These are phyloP conservation scores for Sylvicapra grimmia DNA, from an alignment of 2,113 vertebrate species.

Conservation along the genomic window DNA sequence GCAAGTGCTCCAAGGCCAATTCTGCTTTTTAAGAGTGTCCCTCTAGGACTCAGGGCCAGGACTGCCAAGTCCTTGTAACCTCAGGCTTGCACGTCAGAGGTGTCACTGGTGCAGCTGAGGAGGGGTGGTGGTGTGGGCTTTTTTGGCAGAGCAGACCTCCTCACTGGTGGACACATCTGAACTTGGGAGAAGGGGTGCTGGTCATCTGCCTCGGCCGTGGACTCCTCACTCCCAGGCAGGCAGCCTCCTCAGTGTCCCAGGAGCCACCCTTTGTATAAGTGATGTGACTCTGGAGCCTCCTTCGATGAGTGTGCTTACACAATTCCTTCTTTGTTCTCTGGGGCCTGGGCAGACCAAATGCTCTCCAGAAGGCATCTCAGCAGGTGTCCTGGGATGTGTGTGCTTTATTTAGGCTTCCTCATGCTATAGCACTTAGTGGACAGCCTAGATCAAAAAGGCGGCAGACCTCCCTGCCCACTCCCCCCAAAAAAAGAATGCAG, in stretches of 20 bases:
- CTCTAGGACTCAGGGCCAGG: background rate
- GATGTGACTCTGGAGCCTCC: background rate
- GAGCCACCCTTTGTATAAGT: background rate
- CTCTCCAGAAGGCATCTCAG: constrained; percentile 49
- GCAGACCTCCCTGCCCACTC: background rate
- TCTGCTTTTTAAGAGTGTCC: background rate
- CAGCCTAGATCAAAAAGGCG: background rate
- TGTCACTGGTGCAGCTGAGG: background rate
- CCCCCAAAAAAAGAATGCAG: background rate
- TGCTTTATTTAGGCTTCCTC: constrained; percentile 31
- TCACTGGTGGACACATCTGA: background rate
- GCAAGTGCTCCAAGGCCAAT: background rate
- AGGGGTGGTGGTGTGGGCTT: background rate
- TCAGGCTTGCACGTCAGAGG: background rate
- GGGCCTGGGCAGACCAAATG: background rate
- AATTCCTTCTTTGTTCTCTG: constrained; percentile 6
- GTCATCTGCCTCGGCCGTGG: rapidly evolving
- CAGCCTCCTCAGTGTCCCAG: background rate
- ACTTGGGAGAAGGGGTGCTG: background rate
- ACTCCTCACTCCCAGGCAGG: background rate
- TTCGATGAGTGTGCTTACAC: background rate
- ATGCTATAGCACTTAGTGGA: background rate
- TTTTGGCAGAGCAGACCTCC: background rate
- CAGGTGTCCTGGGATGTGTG: background rate
- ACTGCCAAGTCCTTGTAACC: background rate